Base-by-base conservation (phyloP, 2,888 invertebrate genomes). In the Nymphalis c-album region DNA sequence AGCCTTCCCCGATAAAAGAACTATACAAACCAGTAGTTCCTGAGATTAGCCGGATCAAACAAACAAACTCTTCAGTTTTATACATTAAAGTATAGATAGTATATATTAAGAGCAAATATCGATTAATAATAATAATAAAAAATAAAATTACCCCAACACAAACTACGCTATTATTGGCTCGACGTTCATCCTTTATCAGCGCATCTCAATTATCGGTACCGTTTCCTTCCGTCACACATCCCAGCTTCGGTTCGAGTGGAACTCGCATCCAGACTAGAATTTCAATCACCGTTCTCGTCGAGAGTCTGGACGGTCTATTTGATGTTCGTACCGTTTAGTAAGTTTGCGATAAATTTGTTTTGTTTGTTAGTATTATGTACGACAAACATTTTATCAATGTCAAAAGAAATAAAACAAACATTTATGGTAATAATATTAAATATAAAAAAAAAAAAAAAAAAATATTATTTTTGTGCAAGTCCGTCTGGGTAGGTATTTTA, bases 211-310 rank as follows among this genome's bases (percentile, higher is more conserved):
- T 55, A 31, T 55, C 31, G 8, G 31, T 35, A 31, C 35, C 31
- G 26, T 31, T 26, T 55, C 35, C 31, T 55, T 55, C 31, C 31
- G 31, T 55, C 55, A 55, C 55, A 48, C 48, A n/a, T n/a, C 48
- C 40, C 13, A 51, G 55, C 55, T 20, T 31, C 31, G n/a, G 55
- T 8, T 51, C 31, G 55, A 31, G 31, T 26, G 63, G 22, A 63
- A 45, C 26, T 63, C 51, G 46, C 53, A 65, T 53, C 60, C 20
- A 55, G 53, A 53, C 60, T 60, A 60, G 60, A 60, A 60, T 65
- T 65, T 60, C 65, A 65, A 65, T 65, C 65, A 53, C 60, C 64
- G 48, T 48, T 26, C 17, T 55, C 26, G 51, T 22, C 51, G 50
- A 50, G 51, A 51, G 51, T 22, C 22, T 7, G 16, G 22, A 20